Evolutionary conservation across 2,797 vertebrate genomes (phyloP).

Genomic region (Sebastolobus altivelis): DNA sequence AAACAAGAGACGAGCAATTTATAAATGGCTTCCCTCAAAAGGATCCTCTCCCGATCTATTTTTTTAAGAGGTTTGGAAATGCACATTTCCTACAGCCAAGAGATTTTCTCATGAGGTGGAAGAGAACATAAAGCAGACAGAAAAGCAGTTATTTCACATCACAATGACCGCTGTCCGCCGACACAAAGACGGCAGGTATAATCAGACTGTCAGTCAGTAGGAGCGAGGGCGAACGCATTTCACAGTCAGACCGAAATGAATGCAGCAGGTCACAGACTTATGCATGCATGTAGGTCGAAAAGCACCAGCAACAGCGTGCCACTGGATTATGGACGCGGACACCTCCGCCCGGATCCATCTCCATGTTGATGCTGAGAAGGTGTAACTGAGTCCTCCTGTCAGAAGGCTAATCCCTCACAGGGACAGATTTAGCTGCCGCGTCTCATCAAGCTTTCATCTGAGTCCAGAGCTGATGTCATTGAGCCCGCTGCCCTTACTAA

Average conservation of each 20-base stretch:
- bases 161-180: conserved; percentile 64
- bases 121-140: conserved; percentile 18
- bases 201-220: conserved; percentile 57
- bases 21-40: conserved; percentile 18
- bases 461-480: conserved; percentile 63
- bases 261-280: conserved; percentile 28
- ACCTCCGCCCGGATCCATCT: conserved; percentile 41
- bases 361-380: conserved; percentile 59
- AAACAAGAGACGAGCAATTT: conserved; percentile 13
- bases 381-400: conserved; percentile 69
- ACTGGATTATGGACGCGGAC: conserved; percentile 42
- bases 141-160: conserved; percentile 44
- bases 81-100: conserved; percentile 20
- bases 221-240: conserved; percentile 42
- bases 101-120: conserved; percentile 18
- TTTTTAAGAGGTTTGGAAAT: conserved; percentile 33
- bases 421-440: conserved; percentile 66
- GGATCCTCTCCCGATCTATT: conserved; percentile 16
- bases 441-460: conserved; percentile 71
- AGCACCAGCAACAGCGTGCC: conserved; percentile 42
- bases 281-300: conserved; percentile 54
- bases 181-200: conserved; percentile 53
- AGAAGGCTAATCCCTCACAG: conserved; percentile 69
- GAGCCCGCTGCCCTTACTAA: conserved; percentile 35
- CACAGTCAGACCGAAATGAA: conserved; percentile 44